Conservation (phyloP, 2,888 invertebrate species). For the Halictus quadricinctus region DNA sequence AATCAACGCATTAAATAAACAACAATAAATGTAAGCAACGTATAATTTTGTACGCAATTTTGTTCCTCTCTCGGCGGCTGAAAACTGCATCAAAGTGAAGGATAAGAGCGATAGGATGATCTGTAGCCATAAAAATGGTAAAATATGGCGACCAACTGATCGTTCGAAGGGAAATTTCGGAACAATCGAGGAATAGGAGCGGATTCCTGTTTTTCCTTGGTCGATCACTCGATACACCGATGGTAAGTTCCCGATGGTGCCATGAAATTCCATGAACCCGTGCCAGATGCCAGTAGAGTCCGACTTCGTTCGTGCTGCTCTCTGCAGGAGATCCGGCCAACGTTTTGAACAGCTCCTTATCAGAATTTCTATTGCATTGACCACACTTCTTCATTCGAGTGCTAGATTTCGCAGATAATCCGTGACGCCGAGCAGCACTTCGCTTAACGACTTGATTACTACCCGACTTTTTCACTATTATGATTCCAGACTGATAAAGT, state of each 20-base stretch:
- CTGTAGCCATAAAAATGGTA: background rate
- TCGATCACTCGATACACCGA: slow-evolving; percentile 8
- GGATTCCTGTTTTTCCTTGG: slow-evolving; percentile 4
- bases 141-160: background rate
- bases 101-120: background rate
- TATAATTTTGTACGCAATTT: background rate
- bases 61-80: background rate
- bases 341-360: slow-evolving; percentile 43
- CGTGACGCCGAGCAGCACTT: background rate
- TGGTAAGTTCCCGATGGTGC: slow-evolving; percentile 48
- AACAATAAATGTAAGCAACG: background rate
- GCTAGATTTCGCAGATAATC: slow-evolving; percentile 34
- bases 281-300: slow-evolving; percentile 73
- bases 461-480: background rate
- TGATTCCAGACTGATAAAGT: background rate
- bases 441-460: background rate
- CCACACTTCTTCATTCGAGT: background rate
- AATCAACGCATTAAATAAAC: background rate
- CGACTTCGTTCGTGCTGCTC: slow-evolving; percentile 67
- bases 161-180: background rate
- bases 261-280: slow-evolving; percentile 61
- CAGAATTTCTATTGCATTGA: slow-evolving; percentile 32
- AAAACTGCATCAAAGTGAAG: background rate
- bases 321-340: slow-evolving; percentile 64
- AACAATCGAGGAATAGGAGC: background rate